phyloP scores from a whole-genome alignment of 2,113 vertebrate species.

The Tenrec ecaudatus region DNA sequence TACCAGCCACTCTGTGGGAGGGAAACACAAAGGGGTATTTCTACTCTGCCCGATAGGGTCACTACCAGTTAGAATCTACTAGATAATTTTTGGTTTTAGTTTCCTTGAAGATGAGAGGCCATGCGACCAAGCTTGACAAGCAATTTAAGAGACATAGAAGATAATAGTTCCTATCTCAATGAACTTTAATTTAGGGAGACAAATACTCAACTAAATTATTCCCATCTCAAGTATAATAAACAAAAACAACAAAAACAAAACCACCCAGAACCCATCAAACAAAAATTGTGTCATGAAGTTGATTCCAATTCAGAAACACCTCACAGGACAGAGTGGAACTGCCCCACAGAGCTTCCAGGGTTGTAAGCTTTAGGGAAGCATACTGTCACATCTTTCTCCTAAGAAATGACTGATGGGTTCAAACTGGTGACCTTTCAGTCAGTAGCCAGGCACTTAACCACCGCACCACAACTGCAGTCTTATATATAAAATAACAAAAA shows the following conservation, averaged over 20 bases:
- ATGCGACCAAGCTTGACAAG: background rate
- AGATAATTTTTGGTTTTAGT: no score
- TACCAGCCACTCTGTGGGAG: no score
- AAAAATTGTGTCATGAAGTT: background rate
- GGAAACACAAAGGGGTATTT: no score
- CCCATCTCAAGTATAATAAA: background rate
- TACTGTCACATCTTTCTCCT: background rate
- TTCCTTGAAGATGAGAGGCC: background rate
- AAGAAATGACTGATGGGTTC: background rate
- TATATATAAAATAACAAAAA: no score
- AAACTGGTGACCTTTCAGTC: no score
- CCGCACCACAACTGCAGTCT: no score
- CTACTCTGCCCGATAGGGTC: no score
- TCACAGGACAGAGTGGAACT: background rate
- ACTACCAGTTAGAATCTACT: no score
- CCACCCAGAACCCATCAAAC: no score
- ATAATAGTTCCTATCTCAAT: background rate
- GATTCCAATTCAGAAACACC: background rate
- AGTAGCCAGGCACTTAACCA: no score
- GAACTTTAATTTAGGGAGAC: conserved; percentile 18
- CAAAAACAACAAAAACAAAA: background rate
- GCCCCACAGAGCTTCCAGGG: background rate
- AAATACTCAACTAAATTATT: conserved; percentile 48
- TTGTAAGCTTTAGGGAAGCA: background rate
- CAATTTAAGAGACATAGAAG: background rate